Percentiles rank a stretch among this genome's conserved stretches.
Evolutionary conservation across 35 echinoderm and acorn worm genomes (phyloP).

Genomic region (Holothuria glaberrima): DNA sequence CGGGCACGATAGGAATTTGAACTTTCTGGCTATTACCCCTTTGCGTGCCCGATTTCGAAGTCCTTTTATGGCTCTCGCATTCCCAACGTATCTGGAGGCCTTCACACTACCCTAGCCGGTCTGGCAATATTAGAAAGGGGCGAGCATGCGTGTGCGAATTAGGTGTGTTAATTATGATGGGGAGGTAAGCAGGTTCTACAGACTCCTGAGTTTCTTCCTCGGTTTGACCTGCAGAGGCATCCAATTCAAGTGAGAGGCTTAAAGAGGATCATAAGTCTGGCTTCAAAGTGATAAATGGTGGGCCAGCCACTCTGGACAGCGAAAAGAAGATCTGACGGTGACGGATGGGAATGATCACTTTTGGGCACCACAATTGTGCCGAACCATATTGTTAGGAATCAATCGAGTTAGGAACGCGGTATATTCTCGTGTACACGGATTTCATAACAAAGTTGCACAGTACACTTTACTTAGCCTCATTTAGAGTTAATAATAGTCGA

Average conservation of each 20-base stretch:
- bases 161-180: slow-evolving; percentile 55
- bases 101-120: slow-evolving; percentile 26
- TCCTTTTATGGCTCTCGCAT: slow-evolving; percentile 53
- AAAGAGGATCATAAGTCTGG: no score
- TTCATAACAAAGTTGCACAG: no score
- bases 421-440: no score
- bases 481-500: no score
- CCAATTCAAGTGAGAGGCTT: not conserved
- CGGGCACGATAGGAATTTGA: slow-evolving; percentile 61
- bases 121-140: slow-evolving; percentile 39
- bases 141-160: slow-evolving; percentile 53
- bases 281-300: no score
- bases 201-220: slow-evolving; percentile 3
- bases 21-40: slow-evolving; percentile 47
- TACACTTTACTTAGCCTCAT: no score
- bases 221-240: slow-evolving; percentile 31
- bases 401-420: no score
- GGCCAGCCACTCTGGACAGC: no score
- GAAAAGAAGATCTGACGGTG: no score
- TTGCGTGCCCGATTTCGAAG: slow-evolving; percentile 31
- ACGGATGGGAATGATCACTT: no score
- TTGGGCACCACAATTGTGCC: no score
- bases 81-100: slow-evolving; percentile 52
- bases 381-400: no score
- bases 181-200: slow-evolving; percentile 34